Evolutionary conservation across 2,888 invertebrate species (phyloP).

Genomic region (Smittia sp.): DNA sequence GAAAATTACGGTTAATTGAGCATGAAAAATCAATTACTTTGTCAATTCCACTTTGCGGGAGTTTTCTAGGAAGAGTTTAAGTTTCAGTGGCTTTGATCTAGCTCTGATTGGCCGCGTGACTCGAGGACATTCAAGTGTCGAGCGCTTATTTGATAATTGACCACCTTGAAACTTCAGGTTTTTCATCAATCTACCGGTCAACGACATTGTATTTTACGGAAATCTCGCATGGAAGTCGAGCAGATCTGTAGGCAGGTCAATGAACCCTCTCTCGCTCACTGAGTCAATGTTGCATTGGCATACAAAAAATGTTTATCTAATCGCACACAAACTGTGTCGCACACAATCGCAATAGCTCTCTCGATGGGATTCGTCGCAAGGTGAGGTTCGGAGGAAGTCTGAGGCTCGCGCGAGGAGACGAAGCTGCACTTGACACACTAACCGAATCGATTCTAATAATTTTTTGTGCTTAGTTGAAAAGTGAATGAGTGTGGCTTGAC

Average conservation of each 20-base stretch:
- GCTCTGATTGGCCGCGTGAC: too few relatives aligned
- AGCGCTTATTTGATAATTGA: background rate
- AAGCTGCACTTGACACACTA: background rate
- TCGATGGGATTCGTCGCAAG: background rate
- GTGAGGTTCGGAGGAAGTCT: background rate
- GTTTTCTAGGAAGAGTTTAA: background rate
- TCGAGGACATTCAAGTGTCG: background rate
- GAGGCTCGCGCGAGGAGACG: background rate
- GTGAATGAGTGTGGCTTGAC: background rate
- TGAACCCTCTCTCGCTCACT: background rate
- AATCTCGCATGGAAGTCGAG: background rate
- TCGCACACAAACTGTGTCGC: conserved; percentile 19
- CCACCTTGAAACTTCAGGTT: too few relatives aligned
- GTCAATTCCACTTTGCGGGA: conserved; percentile 18
- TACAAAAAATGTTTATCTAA: conserved; percentile 33
- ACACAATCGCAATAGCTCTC: background rate
- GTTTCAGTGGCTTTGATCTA: too few relatives aligned
- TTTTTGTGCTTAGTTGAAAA: background rate
- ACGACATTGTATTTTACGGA: too few relatives aligned
- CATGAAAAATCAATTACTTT: conserved; percentile 39
- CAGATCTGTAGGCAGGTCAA: background rate
- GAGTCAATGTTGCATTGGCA: conserved; percentile 11
- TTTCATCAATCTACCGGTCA: too few relatives aligned
- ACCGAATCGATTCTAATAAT: background rate
- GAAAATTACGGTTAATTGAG: conserved; percentile 23